Conservation (phyloP, 2,888 invertebrate genomes). For the Acheta domesticus region DNA sequence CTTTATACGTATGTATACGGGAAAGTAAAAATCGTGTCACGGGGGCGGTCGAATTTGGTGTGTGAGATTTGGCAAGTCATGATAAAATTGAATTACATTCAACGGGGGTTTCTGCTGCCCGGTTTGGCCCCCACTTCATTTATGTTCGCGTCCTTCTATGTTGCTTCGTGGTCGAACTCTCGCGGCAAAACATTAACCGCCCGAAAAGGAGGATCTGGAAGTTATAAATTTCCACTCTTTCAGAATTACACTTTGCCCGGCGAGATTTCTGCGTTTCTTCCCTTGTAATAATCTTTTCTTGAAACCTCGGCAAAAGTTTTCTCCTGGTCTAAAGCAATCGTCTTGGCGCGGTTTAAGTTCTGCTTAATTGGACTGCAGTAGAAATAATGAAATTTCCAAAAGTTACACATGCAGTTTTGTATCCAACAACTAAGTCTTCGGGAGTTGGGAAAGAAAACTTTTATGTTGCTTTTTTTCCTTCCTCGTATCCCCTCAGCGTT, state of each 20-base stretch:
- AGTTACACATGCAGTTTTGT: conserved; percentile 23
- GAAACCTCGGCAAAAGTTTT: neutral
- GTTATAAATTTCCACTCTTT: neutral
- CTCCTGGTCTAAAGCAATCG: neutral
- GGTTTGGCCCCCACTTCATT: too few relatives aligned
- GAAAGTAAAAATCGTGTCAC: too few relatives aligned
- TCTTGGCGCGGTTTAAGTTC: conserved; percentile 1
- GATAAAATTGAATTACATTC: too few relatives aligned
- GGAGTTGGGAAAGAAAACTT: conserved; percentile 9
- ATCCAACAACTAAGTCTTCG: conserved; percentile 11
- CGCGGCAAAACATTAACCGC: neutral
- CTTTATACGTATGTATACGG: too few relatives aligned
- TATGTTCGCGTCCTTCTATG: too few relatives aligned
- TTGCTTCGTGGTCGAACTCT: too few relatives aligned
- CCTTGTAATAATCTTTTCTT: neutral
- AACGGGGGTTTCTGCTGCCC: too few relatives aligned
- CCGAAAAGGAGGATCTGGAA: neutral
- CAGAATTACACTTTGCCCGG: neutral
- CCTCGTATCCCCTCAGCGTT: neutral
- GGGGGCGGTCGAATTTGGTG: too few relatives aligned
- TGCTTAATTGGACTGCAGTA: conserved; percentile 25
- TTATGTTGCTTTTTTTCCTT: neutral
- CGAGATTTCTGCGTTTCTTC: conserved; percentile 10
- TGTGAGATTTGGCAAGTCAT: too few relatives aligned
- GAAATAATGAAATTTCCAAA: conserved; percentile 25